phyloP scores from a whole-genome alignment of 1,140 invertebrate species.

The Alviniconcha marisindica region DNA sequence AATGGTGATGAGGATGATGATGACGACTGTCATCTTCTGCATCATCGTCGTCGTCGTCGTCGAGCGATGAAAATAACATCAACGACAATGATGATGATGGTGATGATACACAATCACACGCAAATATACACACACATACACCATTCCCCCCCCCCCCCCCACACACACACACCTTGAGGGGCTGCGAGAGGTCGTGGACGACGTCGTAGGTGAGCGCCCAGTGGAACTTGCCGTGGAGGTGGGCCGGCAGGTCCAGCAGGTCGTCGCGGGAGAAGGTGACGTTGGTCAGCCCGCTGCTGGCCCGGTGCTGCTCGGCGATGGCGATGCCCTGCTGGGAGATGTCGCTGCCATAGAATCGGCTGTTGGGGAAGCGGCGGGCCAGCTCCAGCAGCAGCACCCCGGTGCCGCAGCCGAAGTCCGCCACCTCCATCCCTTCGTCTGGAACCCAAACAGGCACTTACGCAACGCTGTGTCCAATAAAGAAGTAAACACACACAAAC shows the following conservation, averaged over 20 bases:
- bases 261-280: constrained; percentile 32
- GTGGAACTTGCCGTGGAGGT: constrained; percentile 22
- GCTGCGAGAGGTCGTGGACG: constrained; percentile 37
- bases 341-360: constrained; percentile 42
- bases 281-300: constrained; percentile 19
- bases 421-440: constrained; percentile 35
- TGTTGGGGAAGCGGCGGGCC: constrained; percentile 34
- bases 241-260: constrained; percentile 16
- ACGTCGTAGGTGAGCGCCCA: constrained; percentile 36
- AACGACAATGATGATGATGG: no score
- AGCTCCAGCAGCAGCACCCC: constrained; percentile 30
- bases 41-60: no score
- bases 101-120: no score
- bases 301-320: constrained; percentile 21
- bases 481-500: no score
- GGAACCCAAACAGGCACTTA: no score
- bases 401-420: constrained; percentile 38
- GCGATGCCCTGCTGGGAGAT: constrained; percentile 16
- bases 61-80: no score
- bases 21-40: no score
- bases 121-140: no score
- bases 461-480: no score
- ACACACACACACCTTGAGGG: no score
- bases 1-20: no score
- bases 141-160: no score